These are phyloP conservation scores for Tetrao urogallus DNA, from an alignment of 2,113 vertebrate species.

Conservation along the genomic window DNA sequence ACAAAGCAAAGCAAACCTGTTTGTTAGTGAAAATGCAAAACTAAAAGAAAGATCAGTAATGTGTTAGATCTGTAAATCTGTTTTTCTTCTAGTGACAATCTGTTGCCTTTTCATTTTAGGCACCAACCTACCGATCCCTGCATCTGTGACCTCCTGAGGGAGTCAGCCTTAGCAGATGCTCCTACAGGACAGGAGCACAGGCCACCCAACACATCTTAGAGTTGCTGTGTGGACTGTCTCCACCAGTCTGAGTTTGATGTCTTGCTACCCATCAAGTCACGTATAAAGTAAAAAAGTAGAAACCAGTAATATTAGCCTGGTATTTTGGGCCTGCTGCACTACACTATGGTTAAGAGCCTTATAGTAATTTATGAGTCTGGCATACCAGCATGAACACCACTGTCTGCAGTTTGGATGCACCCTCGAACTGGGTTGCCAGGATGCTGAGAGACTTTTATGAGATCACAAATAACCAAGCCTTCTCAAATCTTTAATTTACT, in stretches of 20 bases:
- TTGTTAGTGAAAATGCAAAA: neutral
- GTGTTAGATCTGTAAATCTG: neutral
- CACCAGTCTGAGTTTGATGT: neutral
- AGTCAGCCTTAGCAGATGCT: neutral
- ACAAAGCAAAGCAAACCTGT: neutral
- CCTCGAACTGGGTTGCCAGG: neutral
- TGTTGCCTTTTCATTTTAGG: neutral
- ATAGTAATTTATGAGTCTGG: neutral
- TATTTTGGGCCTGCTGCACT: neutral
- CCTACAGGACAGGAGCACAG: neutral
- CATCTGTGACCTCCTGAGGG: neutral
- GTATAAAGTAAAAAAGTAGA: neutral
- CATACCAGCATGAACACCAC: accelerated
- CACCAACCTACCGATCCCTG: neutral
- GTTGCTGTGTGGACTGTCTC: neutral
- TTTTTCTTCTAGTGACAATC: neutral
- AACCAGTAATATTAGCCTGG: neutral
- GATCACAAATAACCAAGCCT: neutral
- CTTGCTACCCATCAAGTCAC: neutral
- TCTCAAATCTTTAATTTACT: neutral
- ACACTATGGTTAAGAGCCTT: neutral
- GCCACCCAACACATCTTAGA: neutral
- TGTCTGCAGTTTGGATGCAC: neutral
- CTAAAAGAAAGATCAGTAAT: neutral
- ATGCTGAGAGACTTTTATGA: neutral